Conservation (phyloP, 2,113 vertebrate species). For the Plestiodon gilberti region DNA sequence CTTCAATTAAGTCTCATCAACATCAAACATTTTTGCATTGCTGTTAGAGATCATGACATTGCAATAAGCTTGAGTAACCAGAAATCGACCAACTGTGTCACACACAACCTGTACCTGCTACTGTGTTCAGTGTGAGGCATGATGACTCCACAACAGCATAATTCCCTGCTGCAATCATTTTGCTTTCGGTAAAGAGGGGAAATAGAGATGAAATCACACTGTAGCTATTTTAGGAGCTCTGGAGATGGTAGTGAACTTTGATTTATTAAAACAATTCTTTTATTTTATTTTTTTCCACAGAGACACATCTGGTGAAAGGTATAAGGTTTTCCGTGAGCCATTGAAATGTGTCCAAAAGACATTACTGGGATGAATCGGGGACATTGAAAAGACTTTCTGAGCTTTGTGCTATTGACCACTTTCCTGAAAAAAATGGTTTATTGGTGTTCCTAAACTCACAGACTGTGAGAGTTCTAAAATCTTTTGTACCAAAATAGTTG, state of each 20-base stretch:
- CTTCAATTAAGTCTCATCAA: conserved; percentile 13
- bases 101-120: neutral
- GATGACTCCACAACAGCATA: neutral
- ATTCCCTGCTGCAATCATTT: neutral
- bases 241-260: conserved; percentile 16
- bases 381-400: conserved; percentile 5
- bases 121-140: neutral
- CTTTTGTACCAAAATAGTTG: neutral
- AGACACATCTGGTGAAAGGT: conserved; percentile 2
- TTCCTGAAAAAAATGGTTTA: conserved; percentile 10
- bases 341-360: conserved; percentile 9
- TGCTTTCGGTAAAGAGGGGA: neutral
- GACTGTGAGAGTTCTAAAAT: neutral
- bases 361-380: conserved; percentile 12
- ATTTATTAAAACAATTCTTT: conserved; percentile 40
- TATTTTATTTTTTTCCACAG: conserved; percentile 9
- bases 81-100: neutral
- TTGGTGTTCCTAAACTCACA: conserved; percentile 7
- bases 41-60: neutral
- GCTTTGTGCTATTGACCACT: neutral
- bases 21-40: neutral
- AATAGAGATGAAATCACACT: neutral
- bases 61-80: neutral
- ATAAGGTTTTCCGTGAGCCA: neutral
- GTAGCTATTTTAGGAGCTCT: conserved; percentile 12